Evolutionary conservation across 2,888 invertebrate genomes (phyloP).

Genomic region (Trileptium ribeirensis): DNA sequence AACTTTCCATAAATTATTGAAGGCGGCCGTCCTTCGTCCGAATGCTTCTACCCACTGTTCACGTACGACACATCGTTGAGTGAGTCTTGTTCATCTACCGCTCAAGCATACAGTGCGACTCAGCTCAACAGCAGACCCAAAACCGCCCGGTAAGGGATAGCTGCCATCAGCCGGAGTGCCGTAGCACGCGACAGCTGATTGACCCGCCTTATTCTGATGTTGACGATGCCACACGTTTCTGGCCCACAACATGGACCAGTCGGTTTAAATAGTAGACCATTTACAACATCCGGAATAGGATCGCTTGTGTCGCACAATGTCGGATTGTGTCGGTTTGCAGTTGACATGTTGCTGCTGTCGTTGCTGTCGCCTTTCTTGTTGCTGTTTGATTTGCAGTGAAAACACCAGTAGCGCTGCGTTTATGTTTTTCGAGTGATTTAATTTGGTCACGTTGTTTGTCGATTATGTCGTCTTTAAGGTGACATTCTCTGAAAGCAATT

Average conservation of each 20-base stretch:
- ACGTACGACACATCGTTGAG: too few species aligned
- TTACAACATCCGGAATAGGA: background rate
- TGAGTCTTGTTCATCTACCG: too few species aligned
- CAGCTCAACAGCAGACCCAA: too few species aligned
- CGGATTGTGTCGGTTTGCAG: background rate
- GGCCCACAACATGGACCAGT: too few species aligned
- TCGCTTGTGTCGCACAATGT: background rate
- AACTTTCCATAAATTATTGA: too few species aligned
- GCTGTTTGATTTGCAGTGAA: constrained; percentile 9
- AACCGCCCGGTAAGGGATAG: background rate
- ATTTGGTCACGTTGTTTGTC: background rate
- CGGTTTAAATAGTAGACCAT: background rate
- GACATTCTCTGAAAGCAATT: background rate
- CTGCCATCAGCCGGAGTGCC: background rate
- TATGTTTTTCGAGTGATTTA: background rate
- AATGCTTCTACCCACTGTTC: too few species aligned
- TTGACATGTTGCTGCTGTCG: too few species aligned
- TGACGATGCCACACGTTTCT: too few species aligned
- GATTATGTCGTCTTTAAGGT: background rate
- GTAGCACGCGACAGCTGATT: background rate
- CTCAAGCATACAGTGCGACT: too few species aligned
- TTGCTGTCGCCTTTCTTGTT: background rate
- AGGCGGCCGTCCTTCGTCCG: too few species aligned
- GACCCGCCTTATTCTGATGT: background rate
- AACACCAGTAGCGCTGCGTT: constrained; percentile 13